Percentiles rank a stretch among this genome's conserved stretches.
These are phyloP conservation scores for Saccostrea glomerata DNA, from an alignment of 1,140 invertebrate genomes.

Conservation along the genomic window DNA sequence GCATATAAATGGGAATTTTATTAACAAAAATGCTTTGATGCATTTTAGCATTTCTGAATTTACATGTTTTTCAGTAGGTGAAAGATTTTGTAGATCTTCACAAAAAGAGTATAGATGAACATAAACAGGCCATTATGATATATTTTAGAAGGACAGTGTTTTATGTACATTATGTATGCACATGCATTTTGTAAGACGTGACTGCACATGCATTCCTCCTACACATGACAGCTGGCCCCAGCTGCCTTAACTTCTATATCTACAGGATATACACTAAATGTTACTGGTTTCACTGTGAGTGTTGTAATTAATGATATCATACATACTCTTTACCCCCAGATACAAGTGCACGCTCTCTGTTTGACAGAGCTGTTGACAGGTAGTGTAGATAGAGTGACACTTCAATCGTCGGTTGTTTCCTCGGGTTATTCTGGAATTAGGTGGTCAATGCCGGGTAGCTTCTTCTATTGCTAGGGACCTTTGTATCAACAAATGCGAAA, in stretches of 20 bases:
- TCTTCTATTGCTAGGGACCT: neutral
- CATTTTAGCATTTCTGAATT: neutral
- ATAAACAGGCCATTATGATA: neutral
- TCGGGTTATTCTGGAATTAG: neutral
- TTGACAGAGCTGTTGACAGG: neutral
- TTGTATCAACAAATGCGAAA: neutral
- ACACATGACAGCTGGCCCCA: neutral
- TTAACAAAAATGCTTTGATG: neutral
- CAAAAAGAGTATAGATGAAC: neutral
- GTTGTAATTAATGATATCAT: constrained; percentile 5
- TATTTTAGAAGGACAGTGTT: no score
- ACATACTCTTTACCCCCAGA: neutral
- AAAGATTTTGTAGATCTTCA: neutral
- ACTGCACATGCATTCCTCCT: neutral
- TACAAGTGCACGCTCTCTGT: neutral
- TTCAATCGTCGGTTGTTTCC: neutral
- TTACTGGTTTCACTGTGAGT: neutral
- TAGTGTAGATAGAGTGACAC: neutral
- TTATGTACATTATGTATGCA: no score
- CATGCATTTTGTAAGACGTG: neutral
- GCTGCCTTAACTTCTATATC: neutral
- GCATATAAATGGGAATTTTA: neutral
- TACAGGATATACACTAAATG: neutral
- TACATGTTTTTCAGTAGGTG: neutral
- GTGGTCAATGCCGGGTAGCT: neutral